Conservation (phyloP, 1,140 invertebrate genomes). For the Tetramorium parvispinum region DNA sequence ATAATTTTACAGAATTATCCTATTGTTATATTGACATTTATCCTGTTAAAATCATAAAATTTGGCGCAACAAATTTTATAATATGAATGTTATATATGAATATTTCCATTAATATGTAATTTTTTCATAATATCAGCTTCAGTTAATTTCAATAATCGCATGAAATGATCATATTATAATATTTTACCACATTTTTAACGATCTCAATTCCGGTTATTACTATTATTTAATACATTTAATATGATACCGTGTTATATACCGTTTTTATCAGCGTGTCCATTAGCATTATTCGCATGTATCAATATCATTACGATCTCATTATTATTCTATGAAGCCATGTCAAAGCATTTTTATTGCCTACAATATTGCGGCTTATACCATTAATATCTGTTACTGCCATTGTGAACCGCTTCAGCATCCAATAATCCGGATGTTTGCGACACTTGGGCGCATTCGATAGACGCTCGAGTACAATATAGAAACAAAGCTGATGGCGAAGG, state of each 20-base stretch:
- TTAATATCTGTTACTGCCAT: conserved; percentile 43
- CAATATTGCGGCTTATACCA: not conserved
- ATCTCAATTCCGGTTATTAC: not conserved
- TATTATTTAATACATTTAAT: conserved; percentile 21
- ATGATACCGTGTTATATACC: not conserved
- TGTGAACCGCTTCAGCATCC: conserved; percentile 1
- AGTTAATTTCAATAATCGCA: conserved; percentile 5
- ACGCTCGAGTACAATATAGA: conserved; percentile 32
- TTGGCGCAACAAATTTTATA: not conserved
- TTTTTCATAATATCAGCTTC: conserved; percentile 15
- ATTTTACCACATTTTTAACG: conserved; percentile 6
- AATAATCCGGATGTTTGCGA: conserved; percentile 38
- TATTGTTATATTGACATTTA: not conserved
- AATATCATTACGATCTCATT: not conserved
- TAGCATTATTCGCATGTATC: conserved; percentile 9
- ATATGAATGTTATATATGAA: not conserved
- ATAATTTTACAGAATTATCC: not conserved
- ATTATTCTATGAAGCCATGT: not conserved
- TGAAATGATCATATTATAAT: conserved; percentile 3
- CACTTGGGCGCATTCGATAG: conserved; percentile 29
- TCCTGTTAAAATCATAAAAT: not conserved
- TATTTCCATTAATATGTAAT: not conserved
- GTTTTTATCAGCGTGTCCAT: conserved; percentile 8
- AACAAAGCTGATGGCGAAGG: conserved; percentile 10
- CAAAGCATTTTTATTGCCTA: conserved; percentile 32